phyloP scores from a whole-genome alignment of 2,797 vertebrate species.

The Dicrostonyx torquatus region DNA sequence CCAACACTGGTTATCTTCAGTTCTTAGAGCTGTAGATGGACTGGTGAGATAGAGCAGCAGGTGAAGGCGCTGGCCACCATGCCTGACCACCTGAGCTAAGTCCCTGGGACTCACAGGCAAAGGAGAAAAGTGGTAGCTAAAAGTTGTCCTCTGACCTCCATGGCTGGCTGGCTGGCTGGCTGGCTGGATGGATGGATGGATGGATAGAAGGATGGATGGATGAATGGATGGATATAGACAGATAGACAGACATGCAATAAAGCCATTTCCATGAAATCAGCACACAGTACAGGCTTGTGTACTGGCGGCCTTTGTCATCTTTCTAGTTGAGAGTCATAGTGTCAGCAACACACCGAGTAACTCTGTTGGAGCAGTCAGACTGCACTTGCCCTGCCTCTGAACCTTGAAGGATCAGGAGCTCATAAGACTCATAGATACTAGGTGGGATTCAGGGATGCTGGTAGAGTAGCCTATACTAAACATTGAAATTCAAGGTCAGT shows the following conservation, averaged over 20 bases:
- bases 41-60: background rate
- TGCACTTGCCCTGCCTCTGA: background rate
- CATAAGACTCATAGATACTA: background rate
- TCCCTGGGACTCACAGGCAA: background rate
- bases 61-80: background rate
- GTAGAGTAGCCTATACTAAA: background rate
- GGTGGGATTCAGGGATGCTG: background rate
- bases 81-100: background rate
- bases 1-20: background rate
- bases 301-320: background rate
- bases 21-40: background rate
- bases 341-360: background rate
- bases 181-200: too few species aligned
- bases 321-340: background rate
- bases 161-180: background rate
- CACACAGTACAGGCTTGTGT: background rate
- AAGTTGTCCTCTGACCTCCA: background rate
- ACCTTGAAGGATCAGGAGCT: background rate
- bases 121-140: background rate
- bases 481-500: background rate
- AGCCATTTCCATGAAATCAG: background rate
- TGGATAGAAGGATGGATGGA: background rate
- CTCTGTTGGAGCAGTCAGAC: background rate
- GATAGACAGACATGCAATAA: background rate
- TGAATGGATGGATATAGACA: background rate